Evolutionary conservation across 2,797 vertebrate species (phyloP), one percentile per base, ranked within the genome.

Genomic region (Fistularia tabacaria): DNA sequence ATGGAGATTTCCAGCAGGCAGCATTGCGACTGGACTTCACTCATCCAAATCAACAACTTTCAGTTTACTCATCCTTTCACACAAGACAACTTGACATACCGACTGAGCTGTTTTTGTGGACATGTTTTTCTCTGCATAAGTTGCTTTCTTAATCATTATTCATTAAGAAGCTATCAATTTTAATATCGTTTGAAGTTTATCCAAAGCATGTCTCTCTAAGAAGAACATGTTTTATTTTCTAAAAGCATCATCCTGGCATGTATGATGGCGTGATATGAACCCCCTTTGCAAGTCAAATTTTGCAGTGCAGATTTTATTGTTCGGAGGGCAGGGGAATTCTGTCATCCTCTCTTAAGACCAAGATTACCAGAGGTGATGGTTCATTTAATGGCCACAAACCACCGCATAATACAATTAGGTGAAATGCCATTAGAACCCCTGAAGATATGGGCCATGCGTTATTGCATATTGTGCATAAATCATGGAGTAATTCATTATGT

Each of bases 391-490:
- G 45, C 38, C 49, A 41, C 40, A 14, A 68, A 67, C 52, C 38
- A 36, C 8, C 6, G 1, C 46, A 8, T 42, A 14, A 59, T 49
- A 66, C 58, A 64, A 25, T 73, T 65, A 55, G 0, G 46, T 46
- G 41, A 61, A 54, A 56, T 54, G 46, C 49, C 45, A 39, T 70
- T 47, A 66, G 13, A 52, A 50, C 57, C 46, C 36, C 41, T 58
- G 14, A 53, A 68, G 56, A 65, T 72, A 46, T 1, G 37, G 49
- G 57, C 25, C 38, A 56, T 54, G 53, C 49, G 59, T 71, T 71
- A 73, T 71, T 74, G 64, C 70, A 65, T 38, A 49, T 49, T 49
- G 39, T 70, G 73, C 67, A 77, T 77, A 58, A 72, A 73, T 83
- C 52, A 71, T 64, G 38, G 61, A 39, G 14, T 8, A 36, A 61